These are phyloP conservation scores for Gambusia yucatana DNA, from an alignment of 2,797 vertebrate genomes.

Conservation along the genomic window DNA sequence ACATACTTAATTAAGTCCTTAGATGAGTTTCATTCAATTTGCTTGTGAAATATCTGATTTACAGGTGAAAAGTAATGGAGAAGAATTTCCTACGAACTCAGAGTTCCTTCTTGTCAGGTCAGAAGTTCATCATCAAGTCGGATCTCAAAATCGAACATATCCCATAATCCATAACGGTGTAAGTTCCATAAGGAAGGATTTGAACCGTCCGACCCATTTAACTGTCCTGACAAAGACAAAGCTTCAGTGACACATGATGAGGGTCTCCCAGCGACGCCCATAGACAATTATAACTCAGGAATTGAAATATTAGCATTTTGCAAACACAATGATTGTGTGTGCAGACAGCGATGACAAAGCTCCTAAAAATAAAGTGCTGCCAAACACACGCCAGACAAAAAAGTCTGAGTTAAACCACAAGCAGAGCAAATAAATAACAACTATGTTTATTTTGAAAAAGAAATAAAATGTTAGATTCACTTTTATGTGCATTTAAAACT, in stretches of 20 bases:
- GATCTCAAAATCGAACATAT: neutral
- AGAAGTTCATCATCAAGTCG: neutral
- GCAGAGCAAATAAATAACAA: neutral
- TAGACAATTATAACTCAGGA: neutral
- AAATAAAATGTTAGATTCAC: neutral
- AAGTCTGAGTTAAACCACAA: neutral
- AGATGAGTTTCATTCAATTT: neutral
- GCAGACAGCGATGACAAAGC: neutral
- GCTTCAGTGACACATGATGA: neutral
- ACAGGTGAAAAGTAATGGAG: neutral
- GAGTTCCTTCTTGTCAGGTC: neutral
- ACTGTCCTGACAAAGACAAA: neutral
- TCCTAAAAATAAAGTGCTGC: neutral
- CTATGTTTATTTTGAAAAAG: neutral
- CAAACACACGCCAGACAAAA: neutral
- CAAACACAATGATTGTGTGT: neutral
- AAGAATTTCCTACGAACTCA: neutral
- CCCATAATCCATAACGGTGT: neutral
- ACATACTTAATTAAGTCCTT: neutral
- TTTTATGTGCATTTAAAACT: neutral
- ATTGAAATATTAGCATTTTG: neutral
- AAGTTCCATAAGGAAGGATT: neutral
- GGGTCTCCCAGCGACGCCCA: neutral
- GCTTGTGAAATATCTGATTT: neutral
- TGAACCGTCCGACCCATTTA: neutral